These are phyloP conservation scores for Asarcornis scutulata DNA, from an alignment of 2,113 vertebrate species.

Conservation along the genomic window DNA sequence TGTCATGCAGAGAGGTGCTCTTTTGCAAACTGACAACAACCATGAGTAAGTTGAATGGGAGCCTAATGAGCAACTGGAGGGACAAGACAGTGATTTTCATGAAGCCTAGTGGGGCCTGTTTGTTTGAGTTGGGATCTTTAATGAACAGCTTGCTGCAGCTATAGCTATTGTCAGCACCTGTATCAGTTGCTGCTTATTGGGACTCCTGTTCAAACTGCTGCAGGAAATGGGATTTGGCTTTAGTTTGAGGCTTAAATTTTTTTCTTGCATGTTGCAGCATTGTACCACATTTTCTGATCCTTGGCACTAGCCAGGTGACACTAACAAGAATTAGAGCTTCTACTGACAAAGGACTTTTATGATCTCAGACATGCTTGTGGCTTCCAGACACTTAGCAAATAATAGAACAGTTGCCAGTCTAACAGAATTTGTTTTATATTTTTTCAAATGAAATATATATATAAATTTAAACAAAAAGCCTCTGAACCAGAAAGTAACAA, in stretches of 20 bases:
- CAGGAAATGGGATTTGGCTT: conserved; percentile 37
- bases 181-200: neutral
- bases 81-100: neutral
- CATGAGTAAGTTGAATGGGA: neutral
- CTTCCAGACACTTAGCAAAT: neutral
- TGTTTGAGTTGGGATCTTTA: conserved; percentile 3
- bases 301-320: neutral
- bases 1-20: neutral
- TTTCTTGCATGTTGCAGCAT: fast-evolving
- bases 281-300: neutral
- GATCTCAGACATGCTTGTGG: neutral
- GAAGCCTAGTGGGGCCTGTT: neutral
- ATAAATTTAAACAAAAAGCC: neutral
- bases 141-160: conserved; percentile 8
- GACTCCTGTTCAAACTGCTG: neutral
- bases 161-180: conserved; percentile 53
- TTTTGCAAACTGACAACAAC: neutral
- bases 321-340: neutral
- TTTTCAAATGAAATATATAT: neutral
- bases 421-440: neutral
- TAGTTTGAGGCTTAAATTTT: neutral
- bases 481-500: neutral
- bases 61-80: neutral
- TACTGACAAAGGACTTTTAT: neutral
- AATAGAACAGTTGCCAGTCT: neutral